phyloP scores from a whole-genome alignment of 1,140 invertebrate genomes.

The Plectrocnemia conspersa region DNA sequence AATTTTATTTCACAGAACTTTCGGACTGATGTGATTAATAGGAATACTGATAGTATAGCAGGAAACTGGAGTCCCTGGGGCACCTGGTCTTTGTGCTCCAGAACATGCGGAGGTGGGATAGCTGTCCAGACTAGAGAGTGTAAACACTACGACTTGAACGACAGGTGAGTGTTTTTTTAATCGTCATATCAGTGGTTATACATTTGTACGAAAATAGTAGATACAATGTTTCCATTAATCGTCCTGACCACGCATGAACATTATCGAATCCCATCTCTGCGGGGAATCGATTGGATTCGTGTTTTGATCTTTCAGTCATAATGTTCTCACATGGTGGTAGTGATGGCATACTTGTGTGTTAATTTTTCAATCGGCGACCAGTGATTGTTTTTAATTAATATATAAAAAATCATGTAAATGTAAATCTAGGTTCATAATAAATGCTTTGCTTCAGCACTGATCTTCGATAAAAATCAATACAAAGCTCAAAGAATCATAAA shows the following conservation, averaged over 20 bases:
- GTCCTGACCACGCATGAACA: conserved; percentile 1
- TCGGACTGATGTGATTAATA: not conserved
- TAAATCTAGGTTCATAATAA: no score
- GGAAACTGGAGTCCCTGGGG: conserved; percentile 54
- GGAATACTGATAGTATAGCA: not conserved
- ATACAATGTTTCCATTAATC: not conserved
- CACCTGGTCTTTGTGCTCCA: conserved; percentile 53
- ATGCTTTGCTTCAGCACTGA: no score
- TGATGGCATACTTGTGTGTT: not conserved
- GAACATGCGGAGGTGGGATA: conserved; percentile 55
- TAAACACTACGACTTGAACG: conserved; percentile 35
- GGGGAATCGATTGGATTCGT: conserved; percentile 17
- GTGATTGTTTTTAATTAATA: no score
- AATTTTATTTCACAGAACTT: conserved; percentile 2
- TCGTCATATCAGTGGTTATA: no score
- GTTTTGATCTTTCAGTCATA: no score
- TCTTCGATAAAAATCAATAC: no score
- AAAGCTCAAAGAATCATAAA: no score
- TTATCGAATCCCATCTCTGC: conserved; percentile 16
- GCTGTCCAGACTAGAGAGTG: conserved; percentile 54
- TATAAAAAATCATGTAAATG: no score
- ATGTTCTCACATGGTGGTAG: no score
- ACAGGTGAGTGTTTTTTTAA: no score
- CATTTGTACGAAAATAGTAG: no score
- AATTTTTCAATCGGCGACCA: no score